Conservation (phyloP, 2,113 vertebrate genomes). For the Notarius quadriscutis region DNA sequence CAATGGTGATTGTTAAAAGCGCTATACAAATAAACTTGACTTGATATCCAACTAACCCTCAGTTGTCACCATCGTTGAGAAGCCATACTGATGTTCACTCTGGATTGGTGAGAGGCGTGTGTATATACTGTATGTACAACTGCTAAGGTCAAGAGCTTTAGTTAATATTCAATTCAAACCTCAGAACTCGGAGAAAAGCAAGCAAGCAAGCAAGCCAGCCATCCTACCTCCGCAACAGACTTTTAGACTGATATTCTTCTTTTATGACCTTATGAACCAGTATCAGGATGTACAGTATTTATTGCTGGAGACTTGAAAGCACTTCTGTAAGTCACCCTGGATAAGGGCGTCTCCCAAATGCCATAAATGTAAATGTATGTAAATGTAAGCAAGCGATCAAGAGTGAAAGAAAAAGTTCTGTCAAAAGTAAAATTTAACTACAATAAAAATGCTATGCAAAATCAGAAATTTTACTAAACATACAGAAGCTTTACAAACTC, state of each 20-base stretch:
- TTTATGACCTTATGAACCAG: background rate
- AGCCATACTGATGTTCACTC: no score
- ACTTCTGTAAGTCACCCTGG: background rate
- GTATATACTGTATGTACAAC: background rate
- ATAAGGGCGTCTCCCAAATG: background rate
- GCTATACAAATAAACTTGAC: no score
- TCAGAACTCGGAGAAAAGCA: background rate
- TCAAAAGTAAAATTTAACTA: background rate
- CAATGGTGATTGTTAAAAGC: no score
- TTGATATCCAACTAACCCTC: no score
- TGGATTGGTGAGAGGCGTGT: no score
- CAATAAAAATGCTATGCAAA: background rate
- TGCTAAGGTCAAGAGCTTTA: background rate
- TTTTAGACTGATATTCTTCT: background rate
- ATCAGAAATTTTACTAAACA: background rate
- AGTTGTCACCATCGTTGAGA: no score
- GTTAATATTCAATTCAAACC: background rate
- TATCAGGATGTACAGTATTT: background rate
- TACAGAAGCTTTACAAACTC: background rate
- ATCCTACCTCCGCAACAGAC: background rate
- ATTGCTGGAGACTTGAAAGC: background rate
- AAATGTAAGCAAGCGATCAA: background rate
- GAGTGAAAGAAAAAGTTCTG: background rate
- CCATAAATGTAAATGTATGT: background rate
- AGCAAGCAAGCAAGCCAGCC: background rate